These are phyloP conservation scores for Chelonoidis abingdonii DNA, from an alignment of 2,113 vertebrate genomes.

Conservation along the genomic window DNA sequence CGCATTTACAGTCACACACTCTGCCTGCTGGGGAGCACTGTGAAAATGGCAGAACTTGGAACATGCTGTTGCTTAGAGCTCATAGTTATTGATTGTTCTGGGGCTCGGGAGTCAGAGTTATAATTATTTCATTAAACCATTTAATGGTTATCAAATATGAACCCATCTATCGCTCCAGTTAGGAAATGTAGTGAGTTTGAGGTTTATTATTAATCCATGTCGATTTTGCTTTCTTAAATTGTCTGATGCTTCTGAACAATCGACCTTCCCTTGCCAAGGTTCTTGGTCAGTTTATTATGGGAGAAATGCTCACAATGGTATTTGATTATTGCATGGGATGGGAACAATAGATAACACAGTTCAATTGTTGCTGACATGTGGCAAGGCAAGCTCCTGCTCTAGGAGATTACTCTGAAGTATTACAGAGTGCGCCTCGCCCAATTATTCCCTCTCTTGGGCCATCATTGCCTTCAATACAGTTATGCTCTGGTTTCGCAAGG, in stretches of 20 bases:
- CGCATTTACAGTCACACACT: constrained; percentile 72
- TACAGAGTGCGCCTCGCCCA: accelerated
- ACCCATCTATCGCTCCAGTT: constrained; percentile 54
- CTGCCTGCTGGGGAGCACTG: constrained; percentile 76
- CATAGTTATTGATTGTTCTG: constrained; percentile 72
- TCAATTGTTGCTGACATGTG: background rate
- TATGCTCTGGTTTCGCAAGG: background rate
- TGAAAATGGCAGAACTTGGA: constrained; percentile 54
- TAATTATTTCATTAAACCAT: constrained; percentile 84
- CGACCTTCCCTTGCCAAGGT: background rate
- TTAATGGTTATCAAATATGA: constrained; percentile 85
- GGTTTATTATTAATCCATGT: constrained; percentile 31
- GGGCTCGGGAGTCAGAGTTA: constrained; percentile 76
- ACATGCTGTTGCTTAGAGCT: constrained; percentile 70
- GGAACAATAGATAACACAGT: background rate
- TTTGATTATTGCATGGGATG: background rate
- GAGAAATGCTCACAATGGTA: background rate
- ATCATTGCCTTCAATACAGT: accelerated
- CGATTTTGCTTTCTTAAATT: background rate
- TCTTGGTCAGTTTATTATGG: accelerated
- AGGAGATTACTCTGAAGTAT: background rate
- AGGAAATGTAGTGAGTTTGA: background rate
- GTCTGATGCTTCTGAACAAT: background rate
- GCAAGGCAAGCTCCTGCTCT: background rate
- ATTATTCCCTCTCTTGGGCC: background rate